Percentiles rank a stretch among this genome's conserved stretches.
Conservation (phyloP, 1,140 invertebrate genomes). For the Sycophaga agraensis region DNA sequence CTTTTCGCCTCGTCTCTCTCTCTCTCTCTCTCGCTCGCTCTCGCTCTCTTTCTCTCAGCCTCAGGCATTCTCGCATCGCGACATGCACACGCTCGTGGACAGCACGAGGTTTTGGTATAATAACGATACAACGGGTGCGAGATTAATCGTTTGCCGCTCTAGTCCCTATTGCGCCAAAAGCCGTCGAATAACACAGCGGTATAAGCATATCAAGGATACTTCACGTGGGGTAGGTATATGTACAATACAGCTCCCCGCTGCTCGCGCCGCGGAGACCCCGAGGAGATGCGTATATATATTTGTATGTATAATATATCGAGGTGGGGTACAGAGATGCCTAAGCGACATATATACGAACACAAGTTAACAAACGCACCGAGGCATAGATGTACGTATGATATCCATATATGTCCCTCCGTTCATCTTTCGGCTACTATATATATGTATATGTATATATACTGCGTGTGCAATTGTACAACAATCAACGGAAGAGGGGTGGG, state of each 20-base stretch:
- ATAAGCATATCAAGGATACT: conserved; percentile 36
- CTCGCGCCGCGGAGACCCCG: no score
- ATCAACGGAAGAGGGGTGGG: no score
- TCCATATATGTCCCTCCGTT: background rate
- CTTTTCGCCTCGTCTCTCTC: background rate
- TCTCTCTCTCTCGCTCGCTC: no score
- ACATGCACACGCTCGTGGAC: conserved; percentile 29
- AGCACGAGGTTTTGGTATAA: conserved; percentile 39
- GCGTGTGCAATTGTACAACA: no score
- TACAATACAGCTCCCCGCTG: conserved; percentile 47
- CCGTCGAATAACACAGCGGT: conserved; percentile 38
- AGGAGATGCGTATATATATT: conserved; percentile 13
- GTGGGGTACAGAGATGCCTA: background rate
- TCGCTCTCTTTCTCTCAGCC: background rate
- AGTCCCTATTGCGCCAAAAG: conserved; percentile 39
- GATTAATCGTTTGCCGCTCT: conserved; percentile 36
- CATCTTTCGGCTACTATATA: background rate
- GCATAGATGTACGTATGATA: conserved; percentile 5
- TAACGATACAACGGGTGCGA: no score
- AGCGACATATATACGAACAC: background rate
- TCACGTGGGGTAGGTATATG: conserved; percentile 46
- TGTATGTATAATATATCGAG: no score
- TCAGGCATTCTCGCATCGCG: background rate
- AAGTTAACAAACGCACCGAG: background rate
- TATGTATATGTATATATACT: background rate